Evolutionary conservation across 2,888 invertebrate species (phyloP).

Genomic region (Cerastis rubricosa): DNA sequence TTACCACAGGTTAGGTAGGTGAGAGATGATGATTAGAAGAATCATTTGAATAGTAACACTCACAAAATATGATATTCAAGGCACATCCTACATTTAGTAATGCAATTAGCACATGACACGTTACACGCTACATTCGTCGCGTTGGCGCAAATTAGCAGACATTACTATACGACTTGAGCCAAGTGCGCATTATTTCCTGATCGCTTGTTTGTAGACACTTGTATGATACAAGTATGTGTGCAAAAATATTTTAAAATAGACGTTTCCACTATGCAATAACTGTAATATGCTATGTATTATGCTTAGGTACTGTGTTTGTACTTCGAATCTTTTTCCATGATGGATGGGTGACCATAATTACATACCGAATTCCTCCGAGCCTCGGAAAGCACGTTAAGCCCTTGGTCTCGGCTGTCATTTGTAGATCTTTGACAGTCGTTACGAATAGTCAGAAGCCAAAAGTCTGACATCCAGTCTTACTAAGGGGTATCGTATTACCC

Average conservation of each 20-base stretch:
- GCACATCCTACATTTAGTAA: slow-evolving; percentile 32
- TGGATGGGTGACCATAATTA: too few species aligned
- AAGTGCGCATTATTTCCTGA: slow-evolving; percentile 66
- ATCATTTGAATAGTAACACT: neutral
- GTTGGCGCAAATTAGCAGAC: slow-evolving; percentile 61
- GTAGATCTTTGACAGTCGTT: too few species aligned
- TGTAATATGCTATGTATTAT: neutral
- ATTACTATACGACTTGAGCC: slow-evolving; percentile 51
- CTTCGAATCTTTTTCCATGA: neutral
- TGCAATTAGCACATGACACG: slow-evolving; percentile 49
- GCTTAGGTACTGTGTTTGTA: neutral
- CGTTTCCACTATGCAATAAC: slow-evolving; percentile 3
- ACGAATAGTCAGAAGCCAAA: too few species aligned
- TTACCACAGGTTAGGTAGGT: neutral
- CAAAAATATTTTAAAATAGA: slow-evolving; percentile 1
- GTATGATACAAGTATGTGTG: neutral
- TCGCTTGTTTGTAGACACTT: slow-evolving; percentile 19
- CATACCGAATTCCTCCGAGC: neutral
- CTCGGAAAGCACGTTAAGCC: too few species aligned
- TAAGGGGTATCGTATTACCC: too few species aligned
- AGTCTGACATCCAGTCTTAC: too few species aligned
- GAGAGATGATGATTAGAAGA: neutral
- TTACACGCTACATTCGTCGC: slow-evolving; percentile 26
- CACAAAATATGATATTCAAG: slow-evolving; percentile 25
- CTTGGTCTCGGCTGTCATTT: too few species aligned